These are phyloP conservation scores for Arremon brunneinucha DNA, from an alignment of 2,797 vertebrate genomes.

Conservation along the genomic window DNA sequence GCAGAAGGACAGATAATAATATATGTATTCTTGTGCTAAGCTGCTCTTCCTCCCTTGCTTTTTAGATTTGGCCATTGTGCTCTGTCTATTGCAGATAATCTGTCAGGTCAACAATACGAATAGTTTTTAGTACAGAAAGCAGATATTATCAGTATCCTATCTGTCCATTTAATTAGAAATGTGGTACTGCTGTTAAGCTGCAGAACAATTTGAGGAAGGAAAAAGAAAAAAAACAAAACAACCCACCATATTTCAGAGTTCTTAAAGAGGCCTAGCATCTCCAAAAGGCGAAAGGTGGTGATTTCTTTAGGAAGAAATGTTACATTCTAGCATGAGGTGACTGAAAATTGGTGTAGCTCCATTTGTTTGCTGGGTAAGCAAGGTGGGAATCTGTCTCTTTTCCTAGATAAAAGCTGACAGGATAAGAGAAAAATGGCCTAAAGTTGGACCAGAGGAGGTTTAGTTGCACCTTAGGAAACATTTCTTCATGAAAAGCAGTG, in stretches of 20 bases:
- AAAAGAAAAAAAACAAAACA: neutral
- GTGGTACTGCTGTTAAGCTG: conserved; percentile 20
- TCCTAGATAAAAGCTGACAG: neutral
- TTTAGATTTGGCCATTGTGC: conserved; percentile 46
- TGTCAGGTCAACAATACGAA: conserved; percentile 68
- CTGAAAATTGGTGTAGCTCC: neutral
- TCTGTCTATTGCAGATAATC: conserved; percentile 69
- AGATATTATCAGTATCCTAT: conserved; percentile 67
- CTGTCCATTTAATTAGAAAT: conserved; percentile 73
- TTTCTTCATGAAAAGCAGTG: neutral
- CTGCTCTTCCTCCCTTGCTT: neutral
- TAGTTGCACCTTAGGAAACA: neutral
- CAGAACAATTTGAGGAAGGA: conserved; percentile 18
- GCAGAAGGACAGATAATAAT: conserved; percentile 18
- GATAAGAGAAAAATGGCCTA: neutral
- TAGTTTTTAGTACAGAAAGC: conserved; percentile 69
- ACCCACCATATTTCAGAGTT: neutral
- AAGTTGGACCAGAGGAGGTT: neutral
- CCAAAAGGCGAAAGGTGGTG: neutral
- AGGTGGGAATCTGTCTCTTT: neutral
- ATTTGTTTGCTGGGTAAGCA: neutral
- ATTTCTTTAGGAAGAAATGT: neutral
- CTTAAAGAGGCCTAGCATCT: neutral
- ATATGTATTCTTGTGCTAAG: conserved; percentile 1
- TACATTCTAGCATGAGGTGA: neutral